Evolutionary conservation across 2,888 invertebrate species (phyloP), one percentile per base, ranked within the genome.

Genomic region (Aphodius granarius): DNA sequence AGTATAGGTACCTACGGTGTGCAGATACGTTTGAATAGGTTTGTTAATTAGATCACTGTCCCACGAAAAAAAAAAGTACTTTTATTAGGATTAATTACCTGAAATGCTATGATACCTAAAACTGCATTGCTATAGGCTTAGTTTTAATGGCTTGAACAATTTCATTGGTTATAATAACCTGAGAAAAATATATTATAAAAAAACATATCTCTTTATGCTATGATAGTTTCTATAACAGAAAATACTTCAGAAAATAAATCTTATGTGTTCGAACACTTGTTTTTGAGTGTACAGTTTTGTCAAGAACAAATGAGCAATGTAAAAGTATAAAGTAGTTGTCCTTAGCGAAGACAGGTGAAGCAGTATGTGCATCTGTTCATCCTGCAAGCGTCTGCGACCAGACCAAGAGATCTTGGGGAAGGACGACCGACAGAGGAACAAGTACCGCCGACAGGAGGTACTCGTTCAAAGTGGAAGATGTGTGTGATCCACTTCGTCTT

Each of bases 401-500:
- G n/a, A n/a, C n/a, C n/a, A n/a, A n/a, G 43, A 43, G 43, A 43
- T 43, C 43, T 43, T 43, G 4, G 68, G 19, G 19, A 68, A 43
- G 43, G 1, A 9, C 3, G 43, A 43, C 9, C 6, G 43, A 43
- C 9, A 43, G 43, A 6, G 43, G 3, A 2, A 43, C 43, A 43
- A 3, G 43, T 43, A 43, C 43, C 43, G 43, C 43, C 9, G 43
- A 43, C 43, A 43, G 43, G 2, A 43, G 43, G 43, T 43, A 43
- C 43, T 43, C 43, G 43, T 3, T 43, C 43, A 43, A 43, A 43
- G 43, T 43, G 43, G 43, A 43, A 17, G 23, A 18, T 66, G 19
- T 66, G n/a, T 21, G 22, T 66, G 23, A 73, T 21, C 66, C 66
- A 62, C 17, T 22, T 23, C 18, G 73, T 62, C 18, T 66, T 23